Base-by-base conservation (phyloP, 1,140 invertebrate genomes). In the Atta cephalotes region DNA sequence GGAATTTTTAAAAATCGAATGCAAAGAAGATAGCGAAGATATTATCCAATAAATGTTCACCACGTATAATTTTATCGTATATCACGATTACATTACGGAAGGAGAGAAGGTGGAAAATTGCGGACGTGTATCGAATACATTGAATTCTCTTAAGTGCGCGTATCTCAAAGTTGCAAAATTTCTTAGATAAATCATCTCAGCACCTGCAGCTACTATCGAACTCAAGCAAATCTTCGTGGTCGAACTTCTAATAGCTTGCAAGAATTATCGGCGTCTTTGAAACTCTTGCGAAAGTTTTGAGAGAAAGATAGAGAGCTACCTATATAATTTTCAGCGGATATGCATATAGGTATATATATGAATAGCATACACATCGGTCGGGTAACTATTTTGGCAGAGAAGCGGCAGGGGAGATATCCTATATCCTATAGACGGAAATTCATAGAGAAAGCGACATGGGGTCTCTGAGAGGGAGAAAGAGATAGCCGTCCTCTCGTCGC, bases 191-290 rank as follows among this genome's bases (percentile, higher is more conserved):
- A 85, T 74, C 81, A 77, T 85, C 71, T 85, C 81, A 14, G 45
- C 71, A 84, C 53, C 71, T 84, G 81, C 81, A 63, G 39, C 70
- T 31, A 49, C 68, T 21, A 71, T 81, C 79, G 79, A 71, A 71
- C 53, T 81, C 31, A 3, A 35, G 70, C 81, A 77, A 74, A 77
- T 77, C 81, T 66, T 76, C 62, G 82, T 53, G 77, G 85, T 66
- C 63, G 77, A 87, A 89, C 88, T 90, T 82, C 77, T 87, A 89
- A 90, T 90, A 85, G 80, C 56, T 21, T 31, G 68, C 35, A n/a
- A 79, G 85, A 62, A 84, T 90, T 87, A 89, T 90, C 85, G 85
- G 70, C 88, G 68, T 72, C 85, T 89, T 90, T 70, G 85, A 51
- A 87, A 87, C 68, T 77, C 58, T 31, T 4, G 35, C 25, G 39